Evolutionary conservation across 1,140 invertebrate species (phyloP), one percentile per base, ranked within the genome.

Genomic region (Zaprionus tsacasi): DNA sequence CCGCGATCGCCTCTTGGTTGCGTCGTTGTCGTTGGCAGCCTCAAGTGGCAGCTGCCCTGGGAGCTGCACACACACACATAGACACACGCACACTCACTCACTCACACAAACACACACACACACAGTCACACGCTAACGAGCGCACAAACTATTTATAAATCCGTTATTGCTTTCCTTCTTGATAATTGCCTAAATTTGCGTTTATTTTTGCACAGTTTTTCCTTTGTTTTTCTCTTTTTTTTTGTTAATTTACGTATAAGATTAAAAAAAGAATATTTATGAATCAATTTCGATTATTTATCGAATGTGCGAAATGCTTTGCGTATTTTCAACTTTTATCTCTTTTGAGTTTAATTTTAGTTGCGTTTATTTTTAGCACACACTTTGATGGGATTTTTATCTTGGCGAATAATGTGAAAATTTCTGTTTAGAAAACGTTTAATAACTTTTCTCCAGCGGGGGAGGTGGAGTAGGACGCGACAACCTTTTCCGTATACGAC

Each of bases 81-180:
- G 15, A 43, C 57, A 48, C 56, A 60, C 57, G 11, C 30, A 17
- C n/a, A 36, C 21, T 21, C 21, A 21, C 21, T 21, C 17, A 63
- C 3, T 15, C 43, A 40, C 25, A 13, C 35, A 35, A 15, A 30
- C 40, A 45, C 64, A 50, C 30, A 50, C 64, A 54, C 50, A 66
- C 58, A 77, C 56, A 36, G 5, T 35, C 56, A 60, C 52, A 40
- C 48, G 48, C 59, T 45, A 65, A 71, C 65, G 56, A 56, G 68
- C 43, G 59, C 67, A 76, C 15, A 30, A 55, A 81, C 83, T 88
- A 87, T 88, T 87, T 88, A 72, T 87, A 87, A 88, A 76, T 63
- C 58, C 69, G 74, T 78, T 40, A 54, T 71, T 83, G 63, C 55
- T 81, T 86, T 67, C 30, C 45, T 40, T 59, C 21, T 70, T 56